Evolutionary conservation across 2,888 invertebrate genomes (phyloP).

Genomic region (Cactoblastis cactorum): DNA sequence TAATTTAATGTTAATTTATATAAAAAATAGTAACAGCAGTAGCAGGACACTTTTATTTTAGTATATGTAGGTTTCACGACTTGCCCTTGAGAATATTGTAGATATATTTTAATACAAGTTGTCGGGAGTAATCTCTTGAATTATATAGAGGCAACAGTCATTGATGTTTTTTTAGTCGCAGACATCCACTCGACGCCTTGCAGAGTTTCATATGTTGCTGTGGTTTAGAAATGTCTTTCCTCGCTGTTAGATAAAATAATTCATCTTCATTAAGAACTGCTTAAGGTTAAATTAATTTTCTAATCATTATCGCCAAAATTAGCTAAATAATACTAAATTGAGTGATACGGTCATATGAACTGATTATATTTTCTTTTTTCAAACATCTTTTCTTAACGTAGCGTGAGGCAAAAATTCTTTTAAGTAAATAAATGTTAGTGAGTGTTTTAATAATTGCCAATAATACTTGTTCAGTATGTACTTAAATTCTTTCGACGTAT

Average conservation of each 20-base stretch:
- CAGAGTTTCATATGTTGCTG: background rate
- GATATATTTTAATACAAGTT: background rate
- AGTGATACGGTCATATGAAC: constrained; percentile 10
- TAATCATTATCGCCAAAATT: constrained; percentile 14
- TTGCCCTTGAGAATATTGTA: background rate
- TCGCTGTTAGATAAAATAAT: constrained; percentile 7
- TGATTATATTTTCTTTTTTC: constrained; percentile 12
- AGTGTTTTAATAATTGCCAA: constrained; percentile 5
- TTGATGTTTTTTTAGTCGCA: background rate
- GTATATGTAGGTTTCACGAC: background rate
- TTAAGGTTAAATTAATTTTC: constrained; percentile 9
- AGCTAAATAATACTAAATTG: constrained; percentile 10
- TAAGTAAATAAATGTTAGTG: background rate
- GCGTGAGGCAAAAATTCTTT: background rate
- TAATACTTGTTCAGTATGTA: constrained; percentile 24
- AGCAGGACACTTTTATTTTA: background rate
- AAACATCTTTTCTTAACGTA: background rate
- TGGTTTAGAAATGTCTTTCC: constrained; percentile 12
- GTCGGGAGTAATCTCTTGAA: background rate
- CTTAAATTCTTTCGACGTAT: constrained; percentile 30
- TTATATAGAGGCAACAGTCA: background rate
- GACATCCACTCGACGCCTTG: background rate
- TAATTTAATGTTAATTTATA: background rate
- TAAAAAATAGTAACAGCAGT: background rate
- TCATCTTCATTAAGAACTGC: constrained; percentile 10